These are phyloP conservation scores for Falco naumanni DNA, from an alignment of 2,797 vertebrate species.

Conservation along the genomic window DNA sequence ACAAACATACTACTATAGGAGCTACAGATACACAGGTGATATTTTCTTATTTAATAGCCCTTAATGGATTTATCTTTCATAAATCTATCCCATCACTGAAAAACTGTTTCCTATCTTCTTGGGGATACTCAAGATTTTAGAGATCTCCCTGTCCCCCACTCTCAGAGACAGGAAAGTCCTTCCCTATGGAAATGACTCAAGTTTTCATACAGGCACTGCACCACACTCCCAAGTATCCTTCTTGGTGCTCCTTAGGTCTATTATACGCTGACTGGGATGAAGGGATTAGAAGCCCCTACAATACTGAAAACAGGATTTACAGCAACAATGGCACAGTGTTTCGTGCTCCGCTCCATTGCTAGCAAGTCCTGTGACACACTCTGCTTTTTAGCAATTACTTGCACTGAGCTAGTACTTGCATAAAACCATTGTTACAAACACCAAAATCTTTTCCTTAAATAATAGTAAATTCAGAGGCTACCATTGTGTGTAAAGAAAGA, in stretches of 20 bases:
- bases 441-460: neutral
- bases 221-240: neutral
- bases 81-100: neutral
- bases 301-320: neutral
- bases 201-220: neutral
- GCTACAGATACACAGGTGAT: neutral
- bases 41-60: neutral
- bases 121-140: neutral
- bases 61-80: neutral
- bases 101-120: neutral
- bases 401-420: neutral
- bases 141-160: neutral
- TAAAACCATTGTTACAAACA: neutral
- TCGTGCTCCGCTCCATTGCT: neutral
- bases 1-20: neutral
- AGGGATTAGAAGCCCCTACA: neutral
- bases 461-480: neutral
- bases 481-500: neutral
- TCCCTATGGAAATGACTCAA: fast-evolving
- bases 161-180: neutral
- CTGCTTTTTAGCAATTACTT: neutral
- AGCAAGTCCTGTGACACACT: neutral
- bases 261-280: neutral
- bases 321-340: neutral
- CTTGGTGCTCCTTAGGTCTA: neutral